Evolutionary conservation across 2,797 vertebrate species (phyloP).

Genomic region (Aeoliscus strigatus): DNA sequence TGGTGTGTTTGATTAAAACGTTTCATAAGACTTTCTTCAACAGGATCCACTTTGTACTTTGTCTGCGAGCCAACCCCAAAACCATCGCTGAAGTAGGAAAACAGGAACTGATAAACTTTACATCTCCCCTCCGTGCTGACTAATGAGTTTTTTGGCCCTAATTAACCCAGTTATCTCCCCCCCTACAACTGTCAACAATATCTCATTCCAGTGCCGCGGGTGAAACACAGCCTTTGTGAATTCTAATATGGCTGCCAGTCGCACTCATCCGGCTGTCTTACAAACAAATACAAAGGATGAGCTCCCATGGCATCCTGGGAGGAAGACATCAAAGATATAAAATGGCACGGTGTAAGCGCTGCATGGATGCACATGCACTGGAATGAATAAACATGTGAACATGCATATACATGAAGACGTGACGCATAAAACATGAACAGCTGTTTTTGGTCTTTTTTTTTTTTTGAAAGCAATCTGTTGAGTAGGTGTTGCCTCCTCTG

Average conservation of each 20-base stretch:
- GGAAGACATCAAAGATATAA: constrained; percentile 49
- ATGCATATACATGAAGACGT: constrained; percentile 9
- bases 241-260: constrained; percentile 60
- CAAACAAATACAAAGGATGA: constrained; percentile 55
- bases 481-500: too few relatives aligned
- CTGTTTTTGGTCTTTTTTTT: too few relatives aligned
- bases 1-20: constrained; percentile 52
- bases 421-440: constrained; percentile 3
- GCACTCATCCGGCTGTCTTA: constrained; percentile 62
- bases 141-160: constrained; percentile 73
- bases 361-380: constrained; percentile 4
- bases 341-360: constrained; percentile 14
- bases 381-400: constrained; percentile 18
- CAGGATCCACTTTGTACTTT: constrained; percentile 61
- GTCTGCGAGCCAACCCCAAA: constrained; percentile 66
- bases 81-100: constrained; percentile 64
- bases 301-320: constrained; percentile 37
- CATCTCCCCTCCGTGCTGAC: constrained; percentile 67
- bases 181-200: constrained; percentile 71
- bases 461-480: too few relatives aligned
- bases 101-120: constrained; percentile 72
- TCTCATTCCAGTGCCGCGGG: constrained; percentile 50
- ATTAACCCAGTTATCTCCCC: constrained; percentile 74
- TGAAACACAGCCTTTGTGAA: constrained; percentile 60
- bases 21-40: constrained; percentile 58